Conservation (phyloP, 1,140 invertebrate species). For the Theocolax elegans region DNA sequence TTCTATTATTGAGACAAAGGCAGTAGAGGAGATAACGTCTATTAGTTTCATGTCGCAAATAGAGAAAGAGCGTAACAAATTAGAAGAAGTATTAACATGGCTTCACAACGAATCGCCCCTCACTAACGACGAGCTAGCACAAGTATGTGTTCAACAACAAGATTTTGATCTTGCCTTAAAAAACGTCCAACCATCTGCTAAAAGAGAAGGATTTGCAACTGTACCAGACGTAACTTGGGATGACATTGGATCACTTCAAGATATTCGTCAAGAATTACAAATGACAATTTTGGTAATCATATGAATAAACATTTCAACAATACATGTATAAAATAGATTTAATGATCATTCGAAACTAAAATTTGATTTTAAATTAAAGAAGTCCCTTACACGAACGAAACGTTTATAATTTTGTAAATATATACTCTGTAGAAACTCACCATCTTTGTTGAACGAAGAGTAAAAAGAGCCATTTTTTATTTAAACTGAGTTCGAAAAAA, state of each 20-base stretch:
- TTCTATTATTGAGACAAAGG: no score
- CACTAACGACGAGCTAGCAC: slow-evolving; percentile 70
- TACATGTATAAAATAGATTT: neutral
- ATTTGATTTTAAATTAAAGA: neutral
- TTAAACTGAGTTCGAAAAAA: no score
- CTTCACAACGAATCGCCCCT: slow-evolving; percentile 71
- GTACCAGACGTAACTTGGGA: slow-evolving; percentile 98
- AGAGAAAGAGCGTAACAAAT: slow-evolving; percentile 33
- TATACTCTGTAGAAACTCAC: no score
- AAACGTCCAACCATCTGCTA: slow-evolving; percentile 90
- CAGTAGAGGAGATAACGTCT: no score
- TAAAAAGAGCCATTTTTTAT: no score
- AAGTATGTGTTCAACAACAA: slow-evolving; percentile 75
- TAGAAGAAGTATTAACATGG: slow-evolving; percentile 67
- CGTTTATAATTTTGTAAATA: no score
- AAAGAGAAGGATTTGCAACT: slow-evolving; percentile 96
- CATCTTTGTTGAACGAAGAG: no score
- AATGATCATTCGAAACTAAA: neutral
- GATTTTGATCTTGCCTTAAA: slow-evolving; percentile 86
- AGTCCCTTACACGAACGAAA: no score
- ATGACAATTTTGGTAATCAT: slow-evolving; percentile 84
- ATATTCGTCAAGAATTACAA: slow-evolving; percentile 90
- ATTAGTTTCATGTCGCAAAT: slow-evolving; percentile 20
- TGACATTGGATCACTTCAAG: slow-evolving; percentile 91
- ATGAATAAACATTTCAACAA: no score